Evolutionary conservation across 2,888 invertebrate genomes (phyloP).

Genomic region (Steinernema hermaphroditum): DNA sequence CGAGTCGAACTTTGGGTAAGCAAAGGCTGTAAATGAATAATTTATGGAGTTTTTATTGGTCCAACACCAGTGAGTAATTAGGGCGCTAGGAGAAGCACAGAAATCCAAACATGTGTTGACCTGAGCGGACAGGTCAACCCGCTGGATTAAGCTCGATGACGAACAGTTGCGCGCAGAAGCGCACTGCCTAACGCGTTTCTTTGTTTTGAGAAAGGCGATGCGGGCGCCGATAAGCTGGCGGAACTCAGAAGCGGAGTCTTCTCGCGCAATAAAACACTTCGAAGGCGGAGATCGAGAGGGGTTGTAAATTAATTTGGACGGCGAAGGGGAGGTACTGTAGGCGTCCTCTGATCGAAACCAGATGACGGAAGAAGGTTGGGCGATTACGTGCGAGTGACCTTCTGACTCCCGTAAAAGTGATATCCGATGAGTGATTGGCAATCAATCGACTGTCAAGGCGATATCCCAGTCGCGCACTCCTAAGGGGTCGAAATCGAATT

Average conservation of each 20-base stretch:
- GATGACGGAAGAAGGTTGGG: not conserved
- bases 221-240: not conserved
- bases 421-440: not conserved
- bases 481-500: not conserved
- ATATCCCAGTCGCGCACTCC: not conserved
- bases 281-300: conserved; percentile 1
- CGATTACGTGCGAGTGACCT: conserved; percentile 23
- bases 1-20: not conserved
- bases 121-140: conserved; percentile 1
- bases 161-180: conserved; percentile 11
- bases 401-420: not conserved
- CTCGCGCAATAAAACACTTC: not conserved
- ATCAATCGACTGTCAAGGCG: conserved; percentile 8
- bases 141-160: not conserved
- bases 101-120: conserved; percentile 16
- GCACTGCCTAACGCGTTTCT: not conserved
- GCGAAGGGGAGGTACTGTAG: not conserved
- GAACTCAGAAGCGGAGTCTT: not conserved
- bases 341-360: not conserved
- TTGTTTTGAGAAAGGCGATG: not conserved
- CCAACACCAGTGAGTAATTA: conserved; percentile 25
- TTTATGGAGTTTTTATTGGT: not conserved
- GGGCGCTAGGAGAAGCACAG: not conserved
- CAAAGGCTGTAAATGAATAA: not conserved
- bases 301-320: conserved; percentile 3